Base-by-base conservation (phyloP, 2,888 invertebrate species). In the Andrena marginata region DNA sequence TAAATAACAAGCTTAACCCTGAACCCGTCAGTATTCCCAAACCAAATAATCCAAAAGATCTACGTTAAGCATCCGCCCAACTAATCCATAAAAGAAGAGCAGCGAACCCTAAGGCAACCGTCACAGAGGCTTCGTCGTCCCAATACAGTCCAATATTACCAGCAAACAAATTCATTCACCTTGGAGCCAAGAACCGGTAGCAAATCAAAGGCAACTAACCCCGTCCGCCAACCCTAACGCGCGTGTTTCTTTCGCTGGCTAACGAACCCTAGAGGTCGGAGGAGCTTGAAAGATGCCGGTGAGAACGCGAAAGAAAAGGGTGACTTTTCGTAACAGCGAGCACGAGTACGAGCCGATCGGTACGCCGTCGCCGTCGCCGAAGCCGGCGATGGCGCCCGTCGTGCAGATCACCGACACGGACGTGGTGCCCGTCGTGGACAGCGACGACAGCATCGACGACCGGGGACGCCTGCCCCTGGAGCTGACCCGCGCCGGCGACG, bases 341-440 rank as follows among this genome's bases (percentile, higher is more conserved):
- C 98, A 98, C 96, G 97, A 98, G 95, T 98, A 98, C 95, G 98
- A 98, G 95, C 97, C 97, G 90, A 97, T 98, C 94, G 97, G 97
- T 93, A 97, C 97, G 93, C 96, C 97, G 90, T 97, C 97, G 85
- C 95, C 95, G 74, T 85, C 89, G 65, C 62, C 80, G 51, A 85
- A 75, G 10, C 86, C 86, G 77, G 75, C 82, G 73, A 63, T 87
- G 71, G 94, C 94, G 31, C 94, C 94, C 80, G 93, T 93, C 73
- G 93, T 92, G 92, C 94, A 85, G 94, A 96, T 91, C 94, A 95
- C 90, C 89, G 93, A 94, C 87, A 94, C 93, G 85, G 93, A 94
- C 78, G 91, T 94, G 86, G 89, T 90, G 86, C 94, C 92, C 88
- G 94, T 94, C 88, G 93, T 92, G 76, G 93, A 94, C 88, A 94